A percentile compares a stretch with the other conserved stretches of the same genome.
Evolutionary conservation across 2,797 vertebrate genomes (phyloP).

Genomic region (Botia kubotai): DNA sequence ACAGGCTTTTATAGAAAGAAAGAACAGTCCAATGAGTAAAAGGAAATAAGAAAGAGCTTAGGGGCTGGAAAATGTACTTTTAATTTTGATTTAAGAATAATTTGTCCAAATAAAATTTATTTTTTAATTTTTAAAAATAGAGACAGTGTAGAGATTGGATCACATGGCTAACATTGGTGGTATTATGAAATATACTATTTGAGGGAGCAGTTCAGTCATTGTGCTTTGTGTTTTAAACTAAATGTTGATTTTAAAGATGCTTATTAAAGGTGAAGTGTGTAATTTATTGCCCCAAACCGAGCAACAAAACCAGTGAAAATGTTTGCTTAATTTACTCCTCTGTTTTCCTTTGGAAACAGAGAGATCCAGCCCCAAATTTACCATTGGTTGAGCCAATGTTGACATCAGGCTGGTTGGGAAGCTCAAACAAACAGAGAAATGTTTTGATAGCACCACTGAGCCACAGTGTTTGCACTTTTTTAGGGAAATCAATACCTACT

Average conservation of each 20-base stretch:
- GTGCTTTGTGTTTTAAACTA: slow-evolving; percentile 74
- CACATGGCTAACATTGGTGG: neutral
- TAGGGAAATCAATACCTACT: neutral
- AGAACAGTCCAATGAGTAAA: neutral
- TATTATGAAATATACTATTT: neutral
- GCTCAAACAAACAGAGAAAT: too few relatives aligned
- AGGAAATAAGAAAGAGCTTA: neutral
- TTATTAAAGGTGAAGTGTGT: slow-evolving; percentile 49
- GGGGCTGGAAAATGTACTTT: neutral
- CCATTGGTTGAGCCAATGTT: neutral
- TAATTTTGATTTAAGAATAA: neutral
- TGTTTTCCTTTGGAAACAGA: neutral
- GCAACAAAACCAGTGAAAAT: neutral
- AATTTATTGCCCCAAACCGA: neutral
- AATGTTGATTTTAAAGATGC: slow-evolving; percentile 67
- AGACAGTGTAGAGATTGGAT: slow-evolving; percentile 1
- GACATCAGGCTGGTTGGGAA: neutral
- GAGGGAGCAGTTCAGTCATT: slow-evolving; percentile 61
- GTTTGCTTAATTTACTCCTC: neutral
- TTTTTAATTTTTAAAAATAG: neutral
- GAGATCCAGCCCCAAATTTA: neutral
- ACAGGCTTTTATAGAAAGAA: neutral
- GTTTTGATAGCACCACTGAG: too few relatives aligned
- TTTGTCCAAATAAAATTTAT: neutral
- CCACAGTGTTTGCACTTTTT: neutral